A percentile compares a stretch with the other conserved stretches of the same genome.
Conservation (phyloP, 2,797 vertebrate species). For the Danio albolineatus region DNA sequence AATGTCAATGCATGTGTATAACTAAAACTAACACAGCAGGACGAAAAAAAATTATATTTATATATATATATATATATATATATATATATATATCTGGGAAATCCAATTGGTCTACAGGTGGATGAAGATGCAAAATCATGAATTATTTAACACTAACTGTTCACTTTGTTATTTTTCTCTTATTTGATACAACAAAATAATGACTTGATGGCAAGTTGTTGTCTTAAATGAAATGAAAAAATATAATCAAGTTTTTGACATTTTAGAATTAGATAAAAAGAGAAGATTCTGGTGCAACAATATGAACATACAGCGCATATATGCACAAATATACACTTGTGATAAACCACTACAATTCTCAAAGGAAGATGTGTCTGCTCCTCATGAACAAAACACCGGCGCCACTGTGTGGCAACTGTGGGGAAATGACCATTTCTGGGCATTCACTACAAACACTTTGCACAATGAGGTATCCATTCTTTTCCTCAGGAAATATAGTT, state of each 20-base stretch:
- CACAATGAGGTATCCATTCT: not conserved
- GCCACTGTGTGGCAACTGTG: conserved; percentile 27
- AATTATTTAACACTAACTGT: not conserved
- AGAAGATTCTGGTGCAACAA: not conserved
- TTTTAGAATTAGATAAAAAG: conserved; percentile 7
- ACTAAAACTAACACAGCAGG: not conserved
- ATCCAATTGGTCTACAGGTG: not conserved
- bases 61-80: no score
- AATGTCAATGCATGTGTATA: not conserved
- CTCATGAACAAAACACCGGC: not conserved
- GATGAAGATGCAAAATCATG: not conserved
- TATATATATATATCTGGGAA: not conserved
- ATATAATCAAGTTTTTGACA: not conserved
- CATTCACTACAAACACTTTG: conserved; percentile 23
- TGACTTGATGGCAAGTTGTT: not conserved
- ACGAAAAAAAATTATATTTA: conserved; percentile 26
- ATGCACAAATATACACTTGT: not conserved
- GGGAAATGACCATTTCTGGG: not conserved
- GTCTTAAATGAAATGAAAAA: not conserved
- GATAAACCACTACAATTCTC: not conserved
- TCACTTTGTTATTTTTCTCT: not conserved
- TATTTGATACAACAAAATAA: not conserved
- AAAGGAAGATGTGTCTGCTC: not conserved
- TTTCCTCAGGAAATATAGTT: conserved; percentile 11
- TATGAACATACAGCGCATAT: not conserved